Percentiles rank a stretch among this genome's conserved stretches.
Evolutionary conservation across 2,797 vertebrate genomes (phyloP).

Genomic region (Sebastes vulpes): DNA sequence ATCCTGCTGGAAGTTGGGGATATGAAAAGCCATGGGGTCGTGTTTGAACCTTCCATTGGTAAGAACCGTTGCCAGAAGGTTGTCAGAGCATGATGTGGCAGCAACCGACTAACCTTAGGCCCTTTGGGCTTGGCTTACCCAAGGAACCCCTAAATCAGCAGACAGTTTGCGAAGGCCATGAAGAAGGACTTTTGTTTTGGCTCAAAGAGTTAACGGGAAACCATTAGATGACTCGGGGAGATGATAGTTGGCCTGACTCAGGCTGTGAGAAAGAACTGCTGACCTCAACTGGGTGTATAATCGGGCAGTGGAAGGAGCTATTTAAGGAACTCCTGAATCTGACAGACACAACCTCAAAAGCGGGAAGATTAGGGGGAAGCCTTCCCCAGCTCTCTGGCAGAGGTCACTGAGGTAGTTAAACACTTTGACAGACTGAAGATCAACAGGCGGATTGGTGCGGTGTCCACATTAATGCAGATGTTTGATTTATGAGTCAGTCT

Average conservation of each 20-base stretch:
- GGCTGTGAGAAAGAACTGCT: neutral
- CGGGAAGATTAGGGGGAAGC: neutral
- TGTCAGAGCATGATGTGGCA: neutral
- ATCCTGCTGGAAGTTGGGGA: neutral
- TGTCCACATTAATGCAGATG: neutral
- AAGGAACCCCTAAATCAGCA: neutral
- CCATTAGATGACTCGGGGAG: neutral
- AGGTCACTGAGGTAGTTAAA: slow-evolving; percentile 5
- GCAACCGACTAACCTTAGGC: neutral
- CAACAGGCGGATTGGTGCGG: neutral
- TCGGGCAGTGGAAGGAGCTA: neutral
- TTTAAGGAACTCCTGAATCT: slow-evolving; percentile 1
- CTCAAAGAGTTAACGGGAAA: neutral
- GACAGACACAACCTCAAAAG: slow-evolving; percentile 1
- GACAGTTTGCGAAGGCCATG: neutral
- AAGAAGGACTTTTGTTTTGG: neutral
- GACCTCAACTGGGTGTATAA: neutral
- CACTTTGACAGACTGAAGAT: slow-evolving; percentile 8
- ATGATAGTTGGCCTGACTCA: neutral
- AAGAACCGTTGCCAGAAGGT: neutral
- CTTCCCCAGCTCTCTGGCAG: neutral
- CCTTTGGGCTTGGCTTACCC: neutral
- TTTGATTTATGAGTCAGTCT: neutral
- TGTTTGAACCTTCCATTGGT: neutral
- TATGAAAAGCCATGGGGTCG: neutral